These are phyloP conservation scores for Hermodice carunculata DNA, from an alignment of 2,888 invertebrate species.

Conservation along the genomic window DNA sequence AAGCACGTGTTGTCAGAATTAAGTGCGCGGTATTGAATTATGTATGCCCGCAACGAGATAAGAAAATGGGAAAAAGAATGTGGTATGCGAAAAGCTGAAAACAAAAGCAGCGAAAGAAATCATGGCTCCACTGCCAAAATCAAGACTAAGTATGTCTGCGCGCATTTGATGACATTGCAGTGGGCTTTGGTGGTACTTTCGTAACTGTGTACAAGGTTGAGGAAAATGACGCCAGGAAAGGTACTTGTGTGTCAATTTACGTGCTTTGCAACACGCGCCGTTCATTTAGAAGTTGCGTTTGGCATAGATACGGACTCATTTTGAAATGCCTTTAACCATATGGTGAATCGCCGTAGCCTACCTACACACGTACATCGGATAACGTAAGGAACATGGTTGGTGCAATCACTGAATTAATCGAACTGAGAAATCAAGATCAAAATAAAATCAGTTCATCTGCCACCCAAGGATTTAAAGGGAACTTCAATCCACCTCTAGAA, in stretches of 20 bases:
- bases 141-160: conserved; percentile 4
- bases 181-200: conserved; percentile 18
- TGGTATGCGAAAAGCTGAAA: conserved; percentile 1
- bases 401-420: conserved; percentile 7
- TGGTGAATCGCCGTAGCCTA: conserved; percentile 7
- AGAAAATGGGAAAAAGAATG: conserved; percentile 7
- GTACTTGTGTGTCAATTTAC: conserved; percentile 34
- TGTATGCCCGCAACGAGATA: conserved; percentile 16
- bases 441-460: conserved; percentile 2
- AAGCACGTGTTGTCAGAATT: conserved; percentile 19
- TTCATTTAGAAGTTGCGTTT: conserved; percentile 21
- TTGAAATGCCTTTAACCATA: conserved; percentile 13
- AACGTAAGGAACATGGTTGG: conserved; percentile 23
- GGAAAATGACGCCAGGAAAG: too few species aligned
- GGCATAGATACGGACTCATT: conserved; percentile 18
- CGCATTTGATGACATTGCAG: conserved; percentile 8
- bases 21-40: conserved; percentile 26
- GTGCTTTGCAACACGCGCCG: conserved; percentile 37
- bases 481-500: conserved; percentile 23
- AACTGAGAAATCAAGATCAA: not conserved
- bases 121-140: conserved; percentile 19
- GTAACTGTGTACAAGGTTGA: too few species aligned
- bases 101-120: conserved; percentile 10
- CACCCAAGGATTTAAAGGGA: conserved; percentile 7
- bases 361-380: conserved; percentile 6